Evolutionary conservation across 2,113 vertebrate genomes (phyloP).

Genomic region (Monarcha castaneiventris): DNA sequence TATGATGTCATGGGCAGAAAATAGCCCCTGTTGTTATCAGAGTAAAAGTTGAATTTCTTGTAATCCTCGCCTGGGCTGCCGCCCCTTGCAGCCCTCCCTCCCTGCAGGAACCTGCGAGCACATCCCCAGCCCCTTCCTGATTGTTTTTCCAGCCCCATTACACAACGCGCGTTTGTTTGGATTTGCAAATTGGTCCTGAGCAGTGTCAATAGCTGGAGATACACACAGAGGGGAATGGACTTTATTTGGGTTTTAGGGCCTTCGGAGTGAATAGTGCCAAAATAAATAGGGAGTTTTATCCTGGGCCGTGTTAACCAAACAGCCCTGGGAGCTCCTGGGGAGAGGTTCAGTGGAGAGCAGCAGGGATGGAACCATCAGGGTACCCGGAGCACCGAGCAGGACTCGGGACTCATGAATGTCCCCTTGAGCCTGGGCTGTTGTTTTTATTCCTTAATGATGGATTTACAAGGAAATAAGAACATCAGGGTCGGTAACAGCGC

Average conservation of each 20-base stretch:
- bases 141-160: constrained; percentile 53
- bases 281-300: constrained; percentile 8
- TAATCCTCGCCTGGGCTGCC: not conserved
- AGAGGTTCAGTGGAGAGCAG: constrained; percentile 6
- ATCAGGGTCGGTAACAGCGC: not conserved
- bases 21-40: constrained; percentile 22
- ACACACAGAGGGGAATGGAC: not conserved
- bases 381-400: fast-evolving
- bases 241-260: constrained; percentile 52
- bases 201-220: constrained; percentile 29
- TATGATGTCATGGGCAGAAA: constrained; percentile 31
- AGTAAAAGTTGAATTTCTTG: constrained; percentile 18
- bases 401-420: not conserved
- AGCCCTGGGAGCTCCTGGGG: not conserved
- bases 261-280: not conserved
- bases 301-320: not conserved
- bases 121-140: constrained; percentile 37
- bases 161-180: not conserved
- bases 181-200: constrained; percentile 20
- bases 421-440: not conserved
- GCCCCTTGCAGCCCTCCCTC: constrained; percentile 5
- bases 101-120: not conserved
- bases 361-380: not conserved
- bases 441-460: not conserved
- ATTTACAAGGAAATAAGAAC: constrained; percentile 5